Evolutionary conservation across 2,888 invertebrate species (phyloP), one percentile per base, ranked within the genome.

Genomic region (Tetragnatha montana): DNA sequence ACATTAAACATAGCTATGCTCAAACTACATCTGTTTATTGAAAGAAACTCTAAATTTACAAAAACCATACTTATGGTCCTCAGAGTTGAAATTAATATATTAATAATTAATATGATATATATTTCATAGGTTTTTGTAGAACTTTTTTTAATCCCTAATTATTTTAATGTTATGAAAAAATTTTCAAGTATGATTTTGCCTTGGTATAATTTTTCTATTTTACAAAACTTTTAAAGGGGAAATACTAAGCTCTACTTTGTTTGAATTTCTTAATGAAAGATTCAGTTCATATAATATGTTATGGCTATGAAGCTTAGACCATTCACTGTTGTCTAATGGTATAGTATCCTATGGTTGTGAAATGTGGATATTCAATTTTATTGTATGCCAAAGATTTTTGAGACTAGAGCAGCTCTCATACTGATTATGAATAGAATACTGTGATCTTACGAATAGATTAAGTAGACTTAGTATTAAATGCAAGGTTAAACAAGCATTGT

Each of bases 371-470:
- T 22, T 78, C 22, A 68, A 17, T 47, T 75, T 76, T 50, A 47
- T 76, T n/a, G 22, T 49, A 50, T 76, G 76, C 76, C 76, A 76
- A 76, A 76, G 76, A 76, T 76, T 76, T 76, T 76, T 76, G 60
- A 60, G 60, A 60, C 17, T 60, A 60, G n/a, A n/a, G 60, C 60
- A 17, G 60, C 60, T 35, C 35, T 60, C 60, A 60, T 60, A 60
- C 60, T 60, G 60, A 17, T 17, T 17, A 60, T 60, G 60, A 60
- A 7, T 60, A 60, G 60, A 60, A 60, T 60, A 60, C 60, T 60
- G 60, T 60, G 60, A 60, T 60, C 17, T 60, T 60, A 60, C 12
- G 60, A 8, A 60, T 10, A 60, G 60, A 60, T 8, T 12, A 60
- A 60, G 10, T 60, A 60, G 60, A 60, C 17, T 10, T 60, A 60